A percentile compares a stretch with the other conserved stretches of the same genome.
Conservation (phyloP, 2,797 vertebrate genomes). For the Artibeus lituratus region DNA sequence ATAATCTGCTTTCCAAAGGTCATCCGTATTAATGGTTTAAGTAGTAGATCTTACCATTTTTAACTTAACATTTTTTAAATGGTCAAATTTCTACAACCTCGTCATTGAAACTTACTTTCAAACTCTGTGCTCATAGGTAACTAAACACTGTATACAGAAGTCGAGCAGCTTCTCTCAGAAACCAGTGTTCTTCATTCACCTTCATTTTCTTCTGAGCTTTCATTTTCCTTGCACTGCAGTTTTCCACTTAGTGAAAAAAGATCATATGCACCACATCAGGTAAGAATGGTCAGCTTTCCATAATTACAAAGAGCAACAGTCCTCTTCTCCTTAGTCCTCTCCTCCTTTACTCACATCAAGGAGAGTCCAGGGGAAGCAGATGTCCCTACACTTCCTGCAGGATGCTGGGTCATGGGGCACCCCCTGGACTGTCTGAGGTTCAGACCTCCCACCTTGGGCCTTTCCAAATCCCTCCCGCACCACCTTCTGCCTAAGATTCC, state of each 20-base stretch:
- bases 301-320: not conserved
- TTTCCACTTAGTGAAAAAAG: not conserved
- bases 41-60: not conserved
- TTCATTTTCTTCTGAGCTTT: not conserved
- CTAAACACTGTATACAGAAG: not conserved
- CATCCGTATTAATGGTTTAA: not conserved
- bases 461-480: too few species aligned
- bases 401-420: not conserved
- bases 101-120: not conserved
- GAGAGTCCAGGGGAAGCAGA: not conserved
- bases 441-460: not conserved
- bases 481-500: accelerated
- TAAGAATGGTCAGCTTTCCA: not conserved
- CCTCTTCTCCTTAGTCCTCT: not conserved
- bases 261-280: not conserved
- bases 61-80: not conserved
- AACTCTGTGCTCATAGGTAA: not conserved
- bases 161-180: not conserved
- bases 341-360: not conserved
- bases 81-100: not conserved
- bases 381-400: not conserved
- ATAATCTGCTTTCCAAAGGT: not conserved
- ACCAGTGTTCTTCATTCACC: not conserved
- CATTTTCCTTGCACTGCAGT: not conserved
- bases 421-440: accelerated